Base-by-base conservation (phyloP, 1,140 invertebrate genomes). In the Parapsyche elsis region DNA sequence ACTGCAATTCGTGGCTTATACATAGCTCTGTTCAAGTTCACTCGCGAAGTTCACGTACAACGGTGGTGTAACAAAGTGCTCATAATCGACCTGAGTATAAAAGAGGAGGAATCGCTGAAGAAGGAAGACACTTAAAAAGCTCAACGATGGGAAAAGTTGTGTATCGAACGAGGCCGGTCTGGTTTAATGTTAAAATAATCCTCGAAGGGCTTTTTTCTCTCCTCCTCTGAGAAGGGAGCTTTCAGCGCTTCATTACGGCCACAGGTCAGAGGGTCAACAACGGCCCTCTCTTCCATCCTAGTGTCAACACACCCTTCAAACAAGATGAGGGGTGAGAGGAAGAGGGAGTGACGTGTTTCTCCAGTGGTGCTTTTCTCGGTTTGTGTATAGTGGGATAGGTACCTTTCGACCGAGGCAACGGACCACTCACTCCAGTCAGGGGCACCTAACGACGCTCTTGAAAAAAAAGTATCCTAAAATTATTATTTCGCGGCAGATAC, bases 181-280 rank as follows among this genome's bases (percentile, higher is more conserved):
- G 49, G 49, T 53, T 53, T 53, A 53, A 53, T 53, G 49, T 53
- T 53, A 53, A 53, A 53, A 53, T 53, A 53, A 53, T 53, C 49
- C 49, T 53, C 49, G 49, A 12, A 53, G 49, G 49, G 16, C 49
- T 53, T 16, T 53, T 53, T 53, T 53, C 16, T 53, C 12, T 53
- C 12, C 49, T 14, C 16, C 10, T 53, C 12, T 2, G 49, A 53
- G 49, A 53, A 53, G 49, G 49, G 49, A 14, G 49, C 49, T 53
- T 53, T 16, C 49, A 53, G 16, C 16, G 49, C 49, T 53, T 53
- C 49, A 53, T 53, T 53, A 53, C 49, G 49, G 12, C 49, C 49
- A 53, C 49, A 53, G 49, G 49, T 53, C 49, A 53, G 49, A 53
- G 49, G 49, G 49, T 53, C 49, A 53, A 53, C 49, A 53, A 16